phyloP scores from a whole-genome alignment of 2,797 vertebrate genomes.

The Champsocephalus gunnari region DNA sequence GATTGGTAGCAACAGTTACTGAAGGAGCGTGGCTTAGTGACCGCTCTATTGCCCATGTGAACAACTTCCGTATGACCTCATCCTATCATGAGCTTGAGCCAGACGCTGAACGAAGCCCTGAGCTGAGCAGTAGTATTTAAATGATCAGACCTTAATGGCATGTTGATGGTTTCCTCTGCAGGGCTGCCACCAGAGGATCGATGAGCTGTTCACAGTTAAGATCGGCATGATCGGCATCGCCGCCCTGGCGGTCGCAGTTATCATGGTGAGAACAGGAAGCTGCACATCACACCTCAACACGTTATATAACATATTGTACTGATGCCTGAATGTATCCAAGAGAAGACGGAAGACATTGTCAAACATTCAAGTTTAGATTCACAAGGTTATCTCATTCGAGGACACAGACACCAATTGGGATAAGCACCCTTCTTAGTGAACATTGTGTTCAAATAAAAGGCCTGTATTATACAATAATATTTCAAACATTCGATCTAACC shows the following conservation, averaged over 20 bases:
- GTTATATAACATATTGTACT: background rate
- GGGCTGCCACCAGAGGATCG: conserved; percentile 88
- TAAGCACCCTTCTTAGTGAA: no score
- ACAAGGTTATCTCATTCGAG: no score
- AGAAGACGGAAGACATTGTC: background rate
- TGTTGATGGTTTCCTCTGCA: conserved; percentile 47
- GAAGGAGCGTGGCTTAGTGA: no score
- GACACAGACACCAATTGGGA: no score
- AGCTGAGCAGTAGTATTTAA: background rate
- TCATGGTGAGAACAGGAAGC: conserved; percentile 89
- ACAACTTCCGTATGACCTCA: background rate
- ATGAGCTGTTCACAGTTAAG: conserved; percentile 90
- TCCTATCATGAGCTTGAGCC: background rate
- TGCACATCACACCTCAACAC: background rate
- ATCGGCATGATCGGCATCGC: conserved; percentile 93
- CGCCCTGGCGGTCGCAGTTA: conserved; percentile 94
- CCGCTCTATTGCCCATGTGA: no score
- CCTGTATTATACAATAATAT: no score
- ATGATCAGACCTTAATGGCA: background rate
- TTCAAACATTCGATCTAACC: background rate
- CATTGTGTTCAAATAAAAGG: no score
- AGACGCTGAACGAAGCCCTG: no score
- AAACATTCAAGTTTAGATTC: no score
- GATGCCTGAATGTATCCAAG: background rate
- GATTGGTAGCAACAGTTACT: no score